These are phyloP conservation scores for Etheostoma spectabile DNA, from an alignment of 2,113 vertebrate species.

Conservation along the genomic window DNA sequence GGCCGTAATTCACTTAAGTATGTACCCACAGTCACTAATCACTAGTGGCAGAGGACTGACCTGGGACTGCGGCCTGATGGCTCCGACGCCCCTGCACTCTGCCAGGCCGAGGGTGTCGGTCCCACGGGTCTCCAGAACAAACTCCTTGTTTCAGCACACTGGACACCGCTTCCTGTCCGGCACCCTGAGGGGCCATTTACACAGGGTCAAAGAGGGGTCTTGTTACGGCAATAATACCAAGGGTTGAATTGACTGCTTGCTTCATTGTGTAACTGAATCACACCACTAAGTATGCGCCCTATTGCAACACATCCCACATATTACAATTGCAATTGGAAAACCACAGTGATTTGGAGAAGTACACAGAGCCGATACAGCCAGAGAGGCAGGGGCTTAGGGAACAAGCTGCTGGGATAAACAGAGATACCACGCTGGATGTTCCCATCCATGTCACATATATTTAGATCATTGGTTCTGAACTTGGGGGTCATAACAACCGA, in stretches of 20 bases:
- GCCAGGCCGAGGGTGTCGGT: slow-evolving; percentile 87
- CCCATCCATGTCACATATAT: slow-evolving; percentile 39
- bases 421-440: slow-evolving; percentile 23
- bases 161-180: slow-evolving; percentile 92
- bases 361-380: not conserved
- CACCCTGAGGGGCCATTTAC: slow-evolving; percentile 82
- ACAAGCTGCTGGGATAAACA: not conserved
- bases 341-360: slow-evolving; percentile 8
- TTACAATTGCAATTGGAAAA: slow-evolving; percentile 1
- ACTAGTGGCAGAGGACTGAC: slow-evolving; percentile 76
- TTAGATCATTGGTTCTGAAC: slow-evolving; percentile 25
- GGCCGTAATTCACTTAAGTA: not conserved
- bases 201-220: slow-evolving; percentile 18
- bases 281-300: slow-evolving; percentile 1
- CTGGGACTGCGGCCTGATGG: slow-evolving; percentile 88
- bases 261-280: not conserved
- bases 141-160: slow-evolving; percentile 90
- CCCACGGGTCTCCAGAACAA: slow-evolving; percentile 89
- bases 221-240: slow-evolving; percentile 41
- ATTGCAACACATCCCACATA: slow-evolving; percentile 11
- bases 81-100: slow-evolving; percentile 87
- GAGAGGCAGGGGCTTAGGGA: not conserved
- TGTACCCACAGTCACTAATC: not conserved
- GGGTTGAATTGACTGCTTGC: slow-evolving; percentile 4
- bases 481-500: not conserved